Conservation (phyloP, 2,888 invertebrate genomes). For the Miltochrista miniata region DNA sequence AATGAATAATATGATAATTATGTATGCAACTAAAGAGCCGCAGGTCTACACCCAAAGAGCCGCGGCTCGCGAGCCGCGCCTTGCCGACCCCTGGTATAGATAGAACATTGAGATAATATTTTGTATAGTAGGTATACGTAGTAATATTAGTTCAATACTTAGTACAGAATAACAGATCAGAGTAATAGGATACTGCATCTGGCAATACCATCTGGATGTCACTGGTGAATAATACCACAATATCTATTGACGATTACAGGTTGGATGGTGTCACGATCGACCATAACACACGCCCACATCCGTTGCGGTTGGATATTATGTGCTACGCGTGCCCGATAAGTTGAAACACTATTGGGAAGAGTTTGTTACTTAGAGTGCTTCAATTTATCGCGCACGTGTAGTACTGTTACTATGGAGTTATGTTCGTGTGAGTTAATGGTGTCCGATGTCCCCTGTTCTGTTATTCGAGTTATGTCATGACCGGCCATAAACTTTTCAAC, state of each 20-base stretch:
- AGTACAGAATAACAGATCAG: background rate
- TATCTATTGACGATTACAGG: background rate
- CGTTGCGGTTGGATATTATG: constrained; percentile 28
- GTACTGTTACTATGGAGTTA: constrained; percentile 28
- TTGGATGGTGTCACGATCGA: background rate
- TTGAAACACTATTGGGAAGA: no score
- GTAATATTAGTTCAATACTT: background rate
- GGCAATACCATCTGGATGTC: constrained; percentile 16
- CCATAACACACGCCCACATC: constrained; percentile 34
- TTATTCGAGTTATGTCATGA: constrained; percentile 15
- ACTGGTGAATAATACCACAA: background rate
- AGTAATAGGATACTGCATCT: constrained; percentile 24
- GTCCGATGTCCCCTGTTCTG: background rate
- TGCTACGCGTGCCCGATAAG: no score
- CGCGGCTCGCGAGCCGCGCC: no score
- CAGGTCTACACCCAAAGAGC: no score
- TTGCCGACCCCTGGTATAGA: no score
- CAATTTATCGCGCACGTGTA: no score
- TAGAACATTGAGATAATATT: no score
- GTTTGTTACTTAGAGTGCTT: no score
- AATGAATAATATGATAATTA: no score
- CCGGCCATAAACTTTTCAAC: constrained; percentile 8
- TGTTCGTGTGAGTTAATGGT: constrained; percentile 18
- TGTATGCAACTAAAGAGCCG: no score
- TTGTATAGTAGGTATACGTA: no score